Conservation (phyloP, 2,113 vertebrate species). For the Cettia cetti region DNA sequence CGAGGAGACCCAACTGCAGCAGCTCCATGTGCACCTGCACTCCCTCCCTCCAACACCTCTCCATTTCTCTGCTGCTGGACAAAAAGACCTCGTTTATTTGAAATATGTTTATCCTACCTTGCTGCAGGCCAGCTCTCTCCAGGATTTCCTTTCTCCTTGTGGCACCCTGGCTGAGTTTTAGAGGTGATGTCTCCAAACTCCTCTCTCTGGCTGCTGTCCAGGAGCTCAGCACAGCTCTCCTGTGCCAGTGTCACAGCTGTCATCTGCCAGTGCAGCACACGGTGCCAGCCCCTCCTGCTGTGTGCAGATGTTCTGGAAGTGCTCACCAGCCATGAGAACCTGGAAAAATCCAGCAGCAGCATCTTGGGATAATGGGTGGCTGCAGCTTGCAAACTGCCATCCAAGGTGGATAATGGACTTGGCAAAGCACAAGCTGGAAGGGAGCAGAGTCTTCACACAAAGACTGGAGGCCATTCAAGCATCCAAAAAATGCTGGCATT, state of each 20-base stretch:
- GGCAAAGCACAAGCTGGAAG: neutral
- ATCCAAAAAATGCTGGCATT: neutral
- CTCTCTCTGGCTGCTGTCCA: neutral
- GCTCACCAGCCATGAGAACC: neutral
- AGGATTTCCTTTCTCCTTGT: neutral
- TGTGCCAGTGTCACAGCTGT: neutral
- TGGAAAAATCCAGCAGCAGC: neutral
- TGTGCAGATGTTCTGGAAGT: neutral
- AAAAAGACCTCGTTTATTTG: neutral
- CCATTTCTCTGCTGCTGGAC: neutral
- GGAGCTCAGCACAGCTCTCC: neutral
- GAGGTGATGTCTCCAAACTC: neutral
- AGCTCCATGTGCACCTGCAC: neutral
- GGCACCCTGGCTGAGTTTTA: neutral
- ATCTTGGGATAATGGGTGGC: neutral
- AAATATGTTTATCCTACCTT: neutral
- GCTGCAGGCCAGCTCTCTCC: neutral
- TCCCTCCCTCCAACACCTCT: neutral
- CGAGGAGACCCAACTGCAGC: neutral
- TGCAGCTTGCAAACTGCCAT: neutral
- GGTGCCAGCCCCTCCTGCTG: neutral
- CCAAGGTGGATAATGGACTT: neutral
- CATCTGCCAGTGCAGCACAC: fast-evolving
- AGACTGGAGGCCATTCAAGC: neutral
- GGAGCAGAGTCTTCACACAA: neutral